Base-by-base conservation (phyloP, 2,888 invertebrate genomes). In the Chesias legatella region DNA sequence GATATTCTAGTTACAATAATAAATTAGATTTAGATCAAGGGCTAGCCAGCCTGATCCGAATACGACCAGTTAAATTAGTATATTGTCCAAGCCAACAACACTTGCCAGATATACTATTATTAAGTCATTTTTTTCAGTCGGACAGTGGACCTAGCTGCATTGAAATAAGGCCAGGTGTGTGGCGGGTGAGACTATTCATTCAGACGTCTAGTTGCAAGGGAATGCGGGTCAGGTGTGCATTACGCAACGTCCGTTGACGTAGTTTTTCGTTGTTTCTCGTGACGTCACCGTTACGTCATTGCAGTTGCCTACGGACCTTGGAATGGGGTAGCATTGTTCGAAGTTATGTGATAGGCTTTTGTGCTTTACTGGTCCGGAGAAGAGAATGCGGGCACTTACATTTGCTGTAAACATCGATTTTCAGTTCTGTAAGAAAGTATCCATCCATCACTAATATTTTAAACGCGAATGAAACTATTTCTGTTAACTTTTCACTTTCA, bases 61-160 rank as follows among this genome's bases (percentile, higher is more conserved):
- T 67, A 62, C 56, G 69, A 63, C 64, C 63, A 66, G 75, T 75
- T 79, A 80, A 75, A 79, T 76, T 76, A 76, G 77, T 69, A 73
- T 69, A 75, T 66, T 64, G 75, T 77, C 68, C 69, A 63, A 73
- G 85, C 83, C 84, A 85, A 83, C 63, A 72, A 58, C 67, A 64
- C 67, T 64, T 83, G 84, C 78, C 84, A 83, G 79, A 63, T 61
- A 61, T 57, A 65, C 77, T 81, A 84, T 84, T 82, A 78, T 84
- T 84, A 51, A 42, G 29, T 41, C 32, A 33, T 52, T 57, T 53
- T n/a, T 53, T 54, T 56, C 46, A 44, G 56, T 44, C 41, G 55
- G 46, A 76, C 62, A 67, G 51, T 72, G 60, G 61, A 67, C 69
- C 58, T 53, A 76, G 66, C 56, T 43, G 11, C 24, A 27, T 30